These are phyloP conservation scores for Trochalopteron elliotii DNA, from an alignment of 2,113 vertebrate species.

Conservation along the genomic window DNA sequence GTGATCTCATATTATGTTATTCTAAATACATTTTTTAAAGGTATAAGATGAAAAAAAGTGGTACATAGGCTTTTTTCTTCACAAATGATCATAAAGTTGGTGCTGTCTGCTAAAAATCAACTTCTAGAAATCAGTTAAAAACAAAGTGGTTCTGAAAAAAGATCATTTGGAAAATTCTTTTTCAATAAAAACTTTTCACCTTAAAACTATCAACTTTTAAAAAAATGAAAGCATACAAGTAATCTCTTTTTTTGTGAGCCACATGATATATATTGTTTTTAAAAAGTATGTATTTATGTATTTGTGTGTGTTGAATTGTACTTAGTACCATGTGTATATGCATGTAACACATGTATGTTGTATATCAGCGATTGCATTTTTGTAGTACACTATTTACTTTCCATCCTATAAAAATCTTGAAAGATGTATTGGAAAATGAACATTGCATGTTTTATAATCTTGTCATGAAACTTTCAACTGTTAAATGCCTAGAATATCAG, in stretches of 20 bases:
- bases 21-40: background rate
- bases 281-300: background rate
- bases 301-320: background rate
- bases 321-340: background rate
- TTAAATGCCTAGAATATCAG: background rate
- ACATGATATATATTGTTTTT: background rate
- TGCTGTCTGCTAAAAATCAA: background rate
- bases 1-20: background rate
- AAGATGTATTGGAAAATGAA: background rate
- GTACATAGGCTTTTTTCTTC: background rate
- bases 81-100: background rate
- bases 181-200: background rate
- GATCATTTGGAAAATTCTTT: slow-evolving; percentile 13
- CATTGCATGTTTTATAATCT: background rate
- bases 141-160: background rate
- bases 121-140: background rate
- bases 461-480: background rate
- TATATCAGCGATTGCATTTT: background rate
- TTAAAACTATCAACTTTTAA: background rate
- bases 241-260: background rate
- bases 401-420: background rate
- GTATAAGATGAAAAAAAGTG: background rate
- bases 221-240: background rate
- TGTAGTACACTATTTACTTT: background rate
- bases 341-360: background rate